Evolutionary conservation across 2,888 invertebrate species (phyloP).

Genomic region (Hydraecia micacea): DNA sequence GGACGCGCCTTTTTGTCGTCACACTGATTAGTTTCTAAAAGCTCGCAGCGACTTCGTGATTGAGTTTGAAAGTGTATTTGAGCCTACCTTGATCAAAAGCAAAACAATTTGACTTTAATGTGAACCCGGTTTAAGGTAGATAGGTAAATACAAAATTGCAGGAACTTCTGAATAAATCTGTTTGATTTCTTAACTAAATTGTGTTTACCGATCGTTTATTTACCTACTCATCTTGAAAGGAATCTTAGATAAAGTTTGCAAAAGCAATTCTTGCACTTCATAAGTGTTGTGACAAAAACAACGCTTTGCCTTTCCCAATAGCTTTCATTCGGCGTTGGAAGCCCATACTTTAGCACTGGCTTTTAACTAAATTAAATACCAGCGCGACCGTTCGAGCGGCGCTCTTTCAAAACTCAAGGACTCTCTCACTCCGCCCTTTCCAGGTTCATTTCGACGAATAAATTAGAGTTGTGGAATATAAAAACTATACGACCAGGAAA

Average conservation of each 20-base stretch:
- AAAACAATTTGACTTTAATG: background rate
- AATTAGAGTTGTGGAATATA: conserved; percentile 17
- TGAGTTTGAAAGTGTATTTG: background rate
- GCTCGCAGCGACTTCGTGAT: background rate
- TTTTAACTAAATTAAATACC: conserved; percentile 53
- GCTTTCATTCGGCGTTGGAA: conserved; percentile 5
- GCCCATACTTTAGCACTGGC: conserved; percentile 24
- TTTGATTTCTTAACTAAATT: background rate
- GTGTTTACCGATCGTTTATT: background rate
- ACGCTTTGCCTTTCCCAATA: background rate
- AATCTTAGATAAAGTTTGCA: background rate
- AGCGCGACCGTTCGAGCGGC: conserved; percentile 1
- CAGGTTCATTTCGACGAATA: conserved; percentile 33
- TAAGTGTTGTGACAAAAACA: conserved; percentile 18
- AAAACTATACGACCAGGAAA: conserved; percentile 9
- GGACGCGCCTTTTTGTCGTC: background rate
- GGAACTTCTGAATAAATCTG: background rate
- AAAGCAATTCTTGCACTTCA: background rate
- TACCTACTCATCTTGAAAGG: background rate
- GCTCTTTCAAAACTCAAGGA: conserved; percentile 29
- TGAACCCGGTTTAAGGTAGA: background rate
- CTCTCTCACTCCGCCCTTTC: conserved; percentile 39
- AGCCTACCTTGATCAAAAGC: background rate
- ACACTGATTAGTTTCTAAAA: background rate
- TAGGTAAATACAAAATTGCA: background rate